These are phyloP conservation scores for Hemicordylus capensis DNA, from an alignment of 2,113 vertebrate species.

Conservation along the genomic window DNA sequence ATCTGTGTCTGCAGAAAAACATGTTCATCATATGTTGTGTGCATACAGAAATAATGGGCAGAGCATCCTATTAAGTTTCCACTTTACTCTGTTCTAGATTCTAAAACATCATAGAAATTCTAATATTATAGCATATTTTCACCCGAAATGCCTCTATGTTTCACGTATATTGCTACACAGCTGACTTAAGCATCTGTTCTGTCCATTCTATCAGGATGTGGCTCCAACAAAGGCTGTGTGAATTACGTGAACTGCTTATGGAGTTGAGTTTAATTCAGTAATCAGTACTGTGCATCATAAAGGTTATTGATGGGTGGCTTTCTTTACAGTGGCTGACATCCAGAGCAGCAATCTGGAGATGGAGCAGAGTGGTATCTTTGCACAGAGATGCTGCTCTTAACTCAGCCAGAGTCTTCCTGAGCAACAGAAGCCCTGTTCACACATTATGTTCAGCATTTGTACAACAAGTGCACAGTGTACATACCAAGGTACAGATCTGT, in stretches of 20 bases:
- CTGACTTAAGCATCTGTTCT: neutral
- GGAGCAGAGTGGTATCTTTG: no score
- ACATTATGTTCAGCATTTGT: no score
- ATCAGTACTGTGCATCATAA: neutral
- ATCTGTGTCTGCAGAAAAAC: neutral
- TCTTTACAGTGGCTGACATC: no score
- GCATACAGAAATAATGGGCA: neutral
- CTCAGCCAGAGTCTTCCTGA: no score
- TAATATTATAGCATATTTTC: neutral
- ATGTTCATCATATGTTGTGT: neutral
- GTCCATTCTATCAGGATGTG: neutral
- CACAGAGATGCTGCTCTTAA: no score
- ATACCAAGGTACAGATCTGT: no score
- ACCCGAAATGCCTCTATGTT: neutral
- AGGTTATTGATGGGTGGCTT: neutral
- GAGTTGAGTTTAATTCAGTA: neutral
- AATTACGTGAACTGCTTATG: neutral
- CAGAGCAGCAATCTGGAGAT: no score
- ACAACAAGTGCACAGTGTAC: no score
- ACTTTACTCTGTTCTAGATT: neutral
- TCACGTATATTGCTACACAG: neutral
- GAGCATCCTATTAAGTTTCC: neutral
- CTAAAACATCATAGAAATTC: neutral
- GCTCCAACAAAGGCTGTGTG: neutral
- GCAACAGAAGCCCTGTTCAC: no score